phyloP scores from a whole-genome alignment of 1,140 invertebrate genomes.

The Agraylea sexmaculata region DNA sequence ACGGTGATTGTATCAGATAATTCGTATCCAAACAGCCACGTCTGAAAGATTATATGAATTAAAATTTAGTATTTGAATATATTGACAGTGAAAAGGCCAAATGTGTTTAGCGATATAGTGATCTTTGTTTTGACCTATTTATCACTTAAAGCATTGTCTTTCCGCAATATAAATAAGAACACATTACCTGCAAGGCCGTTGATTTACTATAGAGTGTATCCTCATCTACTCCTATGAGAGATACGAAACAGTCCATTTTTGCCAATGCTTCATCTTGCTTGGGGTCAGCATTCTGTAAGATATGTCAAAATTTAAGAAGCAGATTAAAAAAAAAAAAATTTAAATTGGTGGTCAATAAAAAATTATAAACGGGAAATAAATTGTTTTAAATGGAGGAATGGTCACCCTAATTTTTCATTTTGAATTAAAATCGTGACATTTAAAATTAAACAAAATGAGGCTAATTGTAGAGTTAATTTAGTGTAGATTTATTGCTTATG shows the following conservation, averaged over 20 bases:
- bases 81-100: too few relatives aligned
- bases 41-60: conserved; percentile 43
- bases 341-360: conserved; percentile 3
- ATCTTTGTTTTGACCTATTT: too few relatives aligned
- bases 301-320: conserved; percentile 12
- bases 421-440: too few relatives aligned
- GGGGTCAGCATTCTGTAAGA: conserved; percentile 52
- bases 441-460: too few relatives aligned
- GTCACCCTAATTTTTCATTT: too few relatives aligned
- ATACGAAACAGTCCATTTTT: conserved; percentile 83
- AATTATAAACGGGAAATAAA: conserved; percentile 12
- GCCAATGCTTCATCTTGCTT: conserved; percentile 66
- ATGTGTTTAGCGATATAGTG: too few relatives aligned
- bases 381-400: background rate
- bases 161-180: background rate
- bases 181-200: conserved; percentile 72
- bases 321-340: conserved; percentile 8
- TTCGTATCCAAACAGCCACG: conserved; percentile 96
- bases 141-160: too few relatives aligned
- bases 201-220: conserved; percentile 94
- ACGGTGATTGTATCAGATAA: conserved; percentile 92
- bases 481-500: too few relatives aligned
- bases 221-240: conserved; percentile 84
- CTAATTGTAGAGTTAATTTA: too few relatives aligned
- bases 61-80: conserved; percentile 1